These are phyloP conservation scores for Lanistes nyassanus DNA, from an alignment of 1,140 invertebrate species.

Conservation along the genomic window DNA sequence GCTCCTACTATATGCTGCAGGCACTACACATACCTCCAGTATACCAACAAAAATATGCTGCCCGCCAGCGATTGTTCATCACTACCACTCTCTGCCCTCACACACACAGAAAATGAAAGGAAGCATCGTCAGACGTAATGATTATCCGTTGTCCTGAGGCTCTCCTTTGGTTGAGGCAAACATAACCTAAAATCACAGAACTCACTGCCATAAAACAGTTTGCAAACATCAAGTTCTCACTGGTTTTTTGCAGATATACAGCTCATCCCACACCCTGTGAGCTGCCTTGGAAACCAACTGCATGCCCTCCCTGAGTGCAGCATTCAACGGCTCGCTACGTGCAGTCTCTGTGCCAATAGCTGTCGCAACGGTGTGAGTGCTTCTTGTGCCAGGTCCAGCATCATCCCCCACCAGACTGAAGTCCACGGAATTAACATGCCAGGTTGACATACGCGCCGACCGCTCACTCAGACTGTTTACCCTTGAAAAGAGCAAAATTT, in stretches of 20 bases:
- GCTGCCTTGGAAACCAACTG: conserved; percentile 89
- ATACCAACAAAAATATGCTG: too few relatives aligned
- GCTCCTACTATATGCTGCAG: too few relatives aligned
- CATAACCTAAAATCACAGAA: too few relatives aligned
- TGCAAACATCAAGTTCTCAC: conserved; percentile 73
- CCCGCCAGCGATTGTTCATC: too few relatives aligned
- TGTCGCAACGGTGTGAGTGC: conserved; percentile 8
- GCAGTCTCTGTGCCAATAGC: not conserved
- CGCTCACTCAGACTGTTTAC: conserved; percentile 44
- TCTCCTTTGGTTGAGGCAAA: too few relatives aligned
- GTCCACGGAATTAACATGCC: conserved; percentile 46
- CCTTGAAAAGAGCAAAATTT: not conserved
- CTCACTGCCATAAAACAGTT: too few relatives aligned
- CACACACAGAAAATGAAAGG: too few relatives aligned
- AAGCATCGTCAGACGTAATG: too few relatives aligned
- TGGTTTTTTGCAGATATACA: conserved; percentile 96
- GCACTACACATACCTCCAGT: too few relatives aligned
- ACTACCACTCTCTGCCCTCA: too few relatives aligned
- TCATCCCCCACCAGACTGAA: conserved; percentile 22
- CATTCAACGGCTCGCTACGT: conserved; percentile 6
- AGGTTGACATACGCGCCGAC: conserved; percentile 49
- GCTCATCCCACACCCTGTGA: conserved; percentile 94
- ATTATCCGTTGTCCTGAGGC: too few relatives aligned
- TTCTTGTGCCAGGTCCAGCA: conserved; percentile 9
- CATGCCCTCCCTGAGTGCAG: conserved; percentile 77